Conservation (phyloP, 2,888 invertebrate genomes). For the Ormyrus labotus region DNA sequence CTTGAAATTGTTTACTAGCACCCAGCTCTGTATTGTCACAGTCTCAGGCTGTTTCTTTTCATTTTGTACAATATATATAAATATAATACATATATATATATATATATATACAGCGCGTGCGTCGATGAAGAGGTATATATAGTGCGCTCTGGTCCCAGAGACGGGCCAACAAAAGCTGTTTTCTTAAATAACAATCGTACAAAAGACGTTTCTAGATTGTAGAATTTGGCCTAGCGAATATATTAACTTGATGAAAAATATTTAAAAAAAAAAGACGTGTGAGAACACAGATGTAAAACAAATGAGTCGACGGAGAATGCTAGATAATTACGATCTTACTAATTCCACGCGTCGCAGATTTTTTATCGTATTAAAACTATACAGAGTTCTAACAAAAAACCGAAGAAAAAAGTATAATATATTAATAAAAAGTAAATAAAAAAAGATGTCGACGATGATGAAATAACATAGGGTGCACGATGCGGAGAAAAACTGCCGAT, state of each 20-base stretch:
- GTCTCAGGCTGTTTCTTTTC: conserved; percentile 32
- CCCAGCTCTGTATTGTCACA: conserved; percentile 41
- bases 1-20: conserved; percentile 34
- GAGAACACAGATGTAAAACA: conserved; percentile 2
- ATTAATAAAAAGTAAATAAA: conserved; percentile 42
- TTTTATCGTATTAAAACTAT: conserved; percentile 38
- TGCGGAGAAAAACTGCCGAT: conserved; percentile 68
- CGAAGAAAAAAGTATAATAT: conserved; percentile 36
- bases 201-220: conserved; percentile 46
- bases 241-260: conserved; percentile 24
- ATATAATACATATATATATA: conserved; percentile 23
- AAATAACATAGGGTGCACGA: conserved; percentile 49
- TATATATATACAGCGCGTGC: conserved; percentile 1
- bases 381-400: background rate
- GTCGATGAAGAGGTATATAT: conserved; percentile 4
- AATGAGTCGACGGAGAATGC: background rate
- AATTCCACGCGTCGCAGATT: conserved; percentile 48
- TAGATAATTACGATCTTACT: conserved; percentile 40
- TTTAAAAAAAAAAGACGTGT: background rate
- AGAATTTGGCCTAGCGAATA: conserved; percentile 53
- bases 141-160: background rate
- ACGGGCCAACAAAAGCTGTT: conserved; percentile 24
- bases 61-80: conserved; percentile 48
- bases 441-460: background rate
- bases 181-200: conserved; percentile 48